Conservation (phyloP, 2,113 vertebrate genomes). For the Melanostigma gelatinosum region DNA sequence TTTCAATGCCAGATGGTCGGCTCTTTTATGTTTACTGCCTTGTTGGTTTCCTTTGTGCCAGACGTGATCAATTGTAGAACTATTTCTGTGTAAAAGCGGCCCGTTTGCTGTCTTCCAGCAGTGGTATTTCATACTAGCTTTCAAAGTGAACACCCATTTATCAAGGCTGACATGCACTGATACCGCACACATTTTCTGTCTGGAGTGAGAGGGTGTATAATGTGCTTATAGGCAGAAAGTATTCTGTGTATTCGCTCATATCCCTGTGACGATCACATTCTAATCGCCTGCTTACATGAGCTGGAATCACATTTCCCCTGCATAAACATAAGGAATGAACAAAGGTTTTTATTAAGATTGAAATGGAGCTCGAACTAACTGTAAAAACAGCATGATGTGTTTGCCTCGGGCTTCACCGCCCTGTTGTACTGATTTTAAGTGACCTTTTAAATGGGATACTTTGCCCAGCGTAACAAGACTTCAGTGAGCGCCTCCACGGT, state of each 20-base stretch:
- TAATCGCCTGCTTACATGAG: not conserved
- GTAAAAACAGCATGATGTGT: slow-evolving; percentile 5
- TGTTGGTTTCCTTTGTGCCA: slow-evolving; percentile 20
- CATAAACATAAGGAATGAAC: not conserved
- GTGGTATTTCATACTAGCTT: slow-evolving; percentile 53
- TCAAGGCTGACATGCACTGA: slow-evolving; percentile 15
- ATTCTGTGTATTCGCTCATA: not conserved
- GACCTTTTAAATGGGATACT: slow-evolving; percentile 6
- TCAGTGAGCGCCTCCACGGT: not conserved
- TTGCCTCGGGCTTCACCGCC: slow-evolving; percentile 4
- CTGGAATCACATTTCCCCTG: not conserved
- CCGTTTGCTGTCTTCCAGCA: slow-evolving; percentile 33
- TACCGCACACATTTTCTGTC: slow-evolving; percentile 1
- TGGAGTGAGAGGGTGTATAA: not conserved
- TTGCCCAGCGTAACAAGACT: slow-evolving; percentile 3
- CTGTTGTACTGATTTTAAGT: not conserved
- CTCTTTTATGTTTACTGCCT: slow-evolving; percentile 20
- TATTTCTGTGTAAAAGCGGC: slow-evolving; percentile 24
- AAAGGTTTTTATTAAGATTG: slow-evolving; percentile 4
- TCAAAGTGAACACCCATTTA: slow-evolving; percentile 53
- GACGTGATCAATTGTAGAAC: slow-evolving; percentile 33
- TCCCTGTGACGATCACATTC: not conserved
- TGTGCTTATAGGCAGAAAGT: not conserved
- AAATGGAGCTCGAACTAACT: not conserved
- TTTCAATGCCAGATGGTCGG: not conserved